phyloP scores from a whole-genome alignment of 2,797 vertebrate genomes.

The Urocyon cinereoargenteus region DNA sequence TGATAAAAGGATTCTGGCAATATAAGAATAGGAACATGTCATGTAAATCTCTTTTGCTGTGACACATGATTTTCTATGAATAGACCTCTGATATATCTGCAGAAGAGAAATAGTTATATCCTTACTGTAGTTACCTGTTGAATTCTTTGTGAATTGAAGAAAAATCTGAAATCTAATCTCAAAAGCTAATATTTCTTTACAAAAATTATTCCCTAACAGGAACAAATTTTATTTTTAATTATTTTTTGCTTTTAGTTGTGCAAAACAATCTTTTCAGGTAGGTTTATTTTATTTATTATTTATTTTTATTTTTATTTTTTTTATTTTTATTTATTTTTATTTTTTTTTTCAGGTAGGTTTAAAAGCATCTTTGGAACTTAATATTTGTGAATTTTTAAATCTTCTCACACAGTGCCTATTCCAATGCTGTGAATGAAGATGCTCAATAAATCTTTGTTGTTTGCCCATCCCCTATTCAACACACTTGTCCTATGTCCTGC shows the following conservation, averaged over 20 bases:
- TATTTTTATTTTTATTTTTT: no score
- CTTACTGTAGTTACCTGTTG: constrained; percentile 35
- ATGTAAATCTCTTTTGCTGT: constrained; percentile 40
- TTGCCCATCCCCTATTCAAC: not conserved
- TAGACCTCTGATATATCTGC: constrained; percentile 21
- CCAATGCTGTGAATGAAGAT: not conserved
- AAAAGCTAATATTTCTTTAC: not conserved
- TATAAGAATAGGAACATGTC: not conserved
- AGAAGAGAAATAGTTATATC: constrained; percentile 27
- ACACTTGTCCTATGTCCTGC: not conserved
- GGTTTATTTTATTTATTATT: no score
- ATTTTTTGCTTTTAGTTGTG: constrained; percentile 10
- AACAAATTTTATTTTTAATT: not conserved
- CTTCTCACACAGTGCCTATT: not conserved
- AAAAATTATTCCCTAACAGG: not conserved
- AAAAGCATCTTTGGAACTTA: constrained; percentile 40
- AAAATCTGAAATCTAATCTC: not conserved
- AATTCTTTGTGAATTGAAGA: constrained; percentile 34
- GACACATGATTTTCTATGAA: constrained; percentile 24
- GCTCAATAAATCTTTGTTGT: not conserved
- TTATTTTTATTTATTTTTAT: no score
- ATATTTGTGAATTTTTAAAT: constrained; percentile 19
- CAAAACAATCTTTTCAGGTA: constrained; percentile 46
- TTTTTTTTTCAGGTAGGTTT: constrained; percentile 56
- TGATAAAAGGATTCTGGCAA: not conserved